Evolutionary conservation across 2,797 vertebrate species (phyloP), one percentile per base, ranked within the genome.

Genomic region (Melanotaenia trifasciata): DNA sequence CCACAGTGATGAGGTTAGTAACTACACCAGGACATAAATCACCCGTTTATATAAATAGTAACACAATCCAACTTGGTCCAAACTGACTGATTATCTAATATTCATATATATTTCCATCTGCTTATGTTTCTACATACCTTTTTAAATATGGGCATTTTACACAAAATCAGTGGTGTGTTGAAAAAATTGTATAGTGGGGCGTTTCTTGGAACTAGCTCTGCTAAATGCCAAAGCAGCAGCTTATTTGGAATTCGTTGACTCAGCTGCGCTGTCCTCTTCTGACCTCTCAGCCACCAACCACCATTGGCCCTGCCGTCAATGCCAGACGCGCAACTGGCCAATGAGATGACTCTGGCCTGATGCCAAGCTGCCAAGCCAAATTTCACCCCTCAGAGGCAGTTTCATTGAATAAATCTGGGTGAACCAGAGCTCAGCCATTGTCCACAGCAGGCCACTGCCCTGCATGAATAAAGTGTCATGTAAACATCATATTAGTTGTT

Each of bases 1-100:
- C 86, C 98, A 99, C 85, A 99, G 97, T 35, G 96, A 98, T 84
- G 97, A 99, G 96, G 98, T 98, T 4, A 86, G 91, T 1, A 5
- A 43, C 68, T 6, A 12, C 7, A 53, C 22, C 18, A 33, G 14
- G 6, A 58, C 24, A 12, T 35, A 4, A 26, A 54, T 54, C 24
- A 6, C 1, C 26, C 51, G 13, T 28, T 26, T 14, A 2, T 26
- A 5, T 54, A 14, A 24, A 54, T 24, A 12, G 22, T 26, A 20
- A 45, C 38, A 61, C 13, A 20, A 45, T 45, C 43, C 16, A 7
- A n/a, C 22, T 47, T 45, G 30, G n/a, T 40, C 30, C 51, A 43
- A 22, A 28, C 51, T 45, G 14, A 56, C 50, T 33, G 50, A 65
- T 56, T 47, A 30, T 1, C 5, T 50, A 8, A 20, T 26, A 13